Evolutionary conservation across 2,113 vertebrate genomes (phyloP), one percentile per base, ranked within the genome.

Genomic region (Pionites leucogaster): DNA sequence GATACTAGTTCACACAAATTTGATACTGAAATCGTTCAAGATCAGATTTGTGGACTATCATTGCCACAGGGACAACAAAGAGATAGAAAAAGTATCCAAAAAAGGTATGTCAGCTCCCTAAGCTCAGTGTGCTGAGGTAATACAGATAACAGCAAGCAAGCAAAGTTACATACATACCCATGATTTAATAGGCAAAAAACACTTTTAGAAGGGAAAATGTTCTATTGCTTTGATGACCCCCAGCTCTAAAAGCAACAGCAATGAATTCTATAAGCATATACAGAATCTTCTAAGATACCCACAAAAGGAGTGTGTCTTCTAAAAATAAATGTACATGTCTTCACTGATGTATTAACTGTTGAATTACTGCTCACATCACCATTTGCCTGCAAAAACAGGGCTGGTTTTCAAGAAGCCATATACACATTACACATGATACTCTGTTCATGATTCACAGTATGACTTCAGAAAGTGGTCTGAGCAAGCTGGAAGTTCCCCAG

Each of bases 331-430:
- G 0, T 44, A 49, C 0, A 0, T 53, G 35, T 79, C 62, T 71
- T 78, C 49, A 19, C 29, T 68, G 91, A 81, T 0, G 1, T 57
- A 52, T 52, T 74, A 76, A 59, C 33, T 82, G 62, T 63, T 91
- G 41, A 85, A 69, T 24, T 33, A 46, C 53, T 77, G 44, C 70
- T 90, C 55, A 75, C 69, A 69, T 75, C 81, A 72, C 24, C 42
- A 33, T n/a, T 18, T 57, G 78, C 59, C 70, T 62, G 67, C 50
- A 72, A 57, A 83, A 83, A 65, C 74, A 84, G 33, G 44, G 60
- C 69, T 84, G 69, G 64, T 76, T 72, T 84, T 95, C 81, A 62
- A 89, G 86, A 79, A 91, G 83, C 62, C 81, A 65, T 59, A 24
- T 35, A 35, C n/a, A 2, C 10, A 79, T 31, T 62, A 72, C 22